Evolutionary conservation across 2,797 vertebrate genomes (phyloP).

Genomic region (Semaprochilodus insignis): DNA sequence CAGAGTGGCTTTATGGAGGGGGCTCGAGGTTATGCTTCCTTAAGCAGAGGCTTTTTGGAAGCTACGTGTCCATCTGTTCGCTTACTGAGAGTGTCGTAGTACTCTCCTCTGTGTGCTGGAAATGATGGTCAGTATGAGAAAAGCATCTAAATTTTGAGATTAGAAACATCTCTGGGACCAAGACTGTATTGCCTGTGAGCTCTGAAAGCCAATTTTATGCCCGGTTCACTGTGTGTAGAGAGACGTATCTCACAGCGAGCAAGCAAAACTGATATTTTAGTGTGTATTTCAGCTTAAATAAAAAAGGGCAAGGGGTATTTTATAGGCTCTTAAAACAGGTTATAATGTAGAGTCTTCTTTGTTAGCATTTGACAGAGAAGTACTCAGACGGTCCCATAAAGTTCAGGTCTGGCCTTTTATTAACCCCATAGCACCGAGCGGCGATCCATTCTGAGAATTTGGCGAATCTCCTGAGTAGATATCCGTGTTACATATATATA

Average conservation of each 20-base stretch:
- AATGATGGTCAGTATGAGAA: not conserved
- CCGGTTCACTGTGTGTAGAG: not conserved
- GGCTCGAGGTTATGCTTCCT: not conserved
- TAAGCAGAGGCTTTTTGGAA: not conserved
- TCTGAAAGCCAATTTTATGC: not conserved
- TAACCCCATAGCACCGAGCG: not conserved
- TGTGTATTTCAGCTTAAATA: not conserved
- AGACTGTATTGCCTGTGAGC: not conserved
- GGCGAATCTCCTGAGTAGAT: too few relatives aligned
- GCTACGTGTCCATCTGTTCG: not conserved
- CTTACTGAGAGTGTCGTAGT: not conserved
- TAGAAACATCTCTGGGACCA: not conserved
- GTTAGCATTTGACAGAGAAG: not conserved
- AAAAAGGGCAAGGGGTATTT: too few relatives aligned
- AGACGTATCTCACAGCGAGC: not conserved
- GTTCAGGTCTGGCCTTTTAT: not conserved
- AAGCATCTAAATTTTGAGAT: conserved; percentile 11
- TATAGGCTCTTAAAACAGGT: not conserved
- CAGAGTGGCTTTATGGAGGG: not conserved
- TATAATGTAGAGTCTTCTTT: not conserved
- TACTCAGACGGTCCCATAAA: not conserved
- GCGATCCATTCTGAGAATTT: too few relatives aligned
- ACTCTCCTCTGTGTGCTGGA: not conserved
- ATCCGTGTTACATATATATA: too few relatives aligned
- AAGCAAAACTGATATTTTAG: not conserved